A percentile compares a stretch with the other conserved stretches of the same genome.
These are phyloP conservation scores for Gymnorhina tibicen DNA, from an alignment of 2,113 vertebrate species.

Conservation along the genomic window DNA sequence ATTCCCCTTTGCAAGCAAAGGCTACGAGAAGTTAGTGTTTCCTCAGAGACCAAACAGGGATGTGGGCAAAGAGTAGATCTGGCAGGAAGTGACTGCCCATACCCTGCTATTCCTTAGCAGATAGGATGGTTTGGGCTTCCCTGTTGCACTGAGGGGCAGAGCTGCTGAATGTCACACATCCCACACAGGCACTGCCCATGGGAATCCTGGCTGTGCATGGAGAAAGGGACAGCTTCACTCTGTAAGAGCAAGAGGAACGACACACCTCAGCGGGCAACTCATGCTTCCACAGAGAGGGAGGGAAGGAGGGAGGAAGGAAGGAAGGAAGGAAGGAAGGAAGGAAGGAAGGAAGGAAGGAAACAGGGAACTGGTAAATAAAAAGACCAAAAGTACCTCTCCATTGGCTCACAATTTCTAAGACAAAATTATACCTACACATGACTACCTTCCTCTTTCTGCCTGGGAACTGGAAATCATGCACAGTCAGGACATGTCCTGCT, in stretches of 20 bases:
- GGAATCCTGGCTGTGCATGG: neutral
- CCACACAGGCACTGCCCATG: neutral
- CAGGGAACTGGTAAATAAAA: neutral
- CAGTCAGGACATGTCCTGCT: neutral
- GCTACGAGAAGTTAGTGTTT: neutral
- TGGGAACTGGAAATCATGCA: neutral
- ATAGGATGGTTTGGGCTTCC: neutral
- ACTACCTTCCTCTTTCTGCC: neutral
- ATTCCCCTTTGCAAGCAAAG: neutral
- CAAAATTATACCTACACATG: neutral
- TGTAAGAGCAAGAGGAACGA: neutral
- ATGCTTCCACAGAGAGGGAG: neutral
- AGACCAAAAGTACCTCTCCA: neutral
- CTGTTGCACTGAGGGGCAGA: neutral
- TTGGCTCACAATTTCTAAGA: neutral
- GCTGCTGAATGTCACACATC: neutral
- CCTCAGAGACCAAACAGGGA: neutral
- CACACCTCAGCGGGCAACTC: fast-evolving
- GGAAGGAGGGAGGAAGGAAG: no score
- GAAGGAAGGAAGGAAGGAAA: neutral
- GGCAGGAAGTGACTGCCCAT: neutral
- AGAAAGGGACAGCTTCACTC: neutral
- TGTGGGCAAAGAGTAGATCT: neutral
- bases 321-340: no score
- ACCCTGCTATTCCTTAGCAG: neutral